Evolutionary conservation across 2,888 invertebrate species (phyloP).

Genomic region (Dermolepida albohirtum): DNA sequence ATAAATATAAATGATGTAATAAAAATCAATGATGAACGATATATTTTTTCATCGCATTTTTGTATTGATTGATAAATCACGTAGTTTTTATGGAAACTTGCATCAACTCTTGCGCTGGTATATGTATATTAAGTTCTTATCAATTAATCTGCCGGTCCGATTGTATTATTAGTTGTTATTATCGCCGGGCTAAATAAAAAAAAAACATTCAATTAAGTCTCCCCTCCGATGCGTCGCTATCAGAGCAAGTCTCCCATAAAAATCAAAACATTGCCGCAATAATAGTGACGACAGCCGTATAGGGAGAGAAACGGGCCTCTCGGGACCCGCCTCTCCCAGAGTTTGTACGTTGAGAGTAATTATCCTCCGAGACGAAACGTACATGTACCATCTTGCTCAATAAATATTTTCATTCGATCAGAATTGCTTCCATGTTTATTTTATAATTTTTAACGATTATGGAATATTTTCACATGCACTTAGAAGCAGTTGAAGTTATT

Average conservation of each 20-base stretch:
- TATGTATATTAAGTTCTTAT: slow-evolving; percentile 18
- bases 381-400: no score
- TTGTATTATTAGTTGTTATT: slow-evolving; percentile 34
- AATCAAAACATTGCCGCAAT: slow-evolving; percentile 46
- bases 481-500: no score
- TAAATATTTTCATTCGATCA: no score
- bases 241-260: slow-evolving; percentile 45
- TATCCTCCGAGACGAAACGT: slow-evolving; percentile 13
- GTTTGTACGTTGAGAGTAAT: slow-evolving; percentile 1
- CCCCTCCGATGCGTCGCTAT: slow-evolving; percentile 30
- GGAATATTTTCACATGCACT: no score
- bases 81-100: slow-evolving; percentile 1
- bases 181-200: slow-evolving; percentile 18
- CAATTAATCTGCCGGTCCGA: slow-evolving; percentile 29
- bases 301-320: slow-evolving; percentile 12
- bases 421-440: no score
- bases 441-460: no score
- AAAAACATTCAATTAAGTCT: slow-evolving; percentile 46
- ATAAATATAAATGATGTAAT: no score
- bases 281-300: slow-evolving; percentile 17
- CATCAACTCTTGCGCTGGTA: background rate
- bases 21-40: no score
- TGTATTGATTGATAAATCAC: background rate
- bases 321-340: slow-evolving; percentile 23
- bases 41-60: no score